Percentiles rank a stretch among this genome's conserved stretches.
These are phyloP conservation scores for Rhizomys pruinosus DNA, from an alignment of 2,113 vertebrate species.

Conservation along the genomic window DNA sequence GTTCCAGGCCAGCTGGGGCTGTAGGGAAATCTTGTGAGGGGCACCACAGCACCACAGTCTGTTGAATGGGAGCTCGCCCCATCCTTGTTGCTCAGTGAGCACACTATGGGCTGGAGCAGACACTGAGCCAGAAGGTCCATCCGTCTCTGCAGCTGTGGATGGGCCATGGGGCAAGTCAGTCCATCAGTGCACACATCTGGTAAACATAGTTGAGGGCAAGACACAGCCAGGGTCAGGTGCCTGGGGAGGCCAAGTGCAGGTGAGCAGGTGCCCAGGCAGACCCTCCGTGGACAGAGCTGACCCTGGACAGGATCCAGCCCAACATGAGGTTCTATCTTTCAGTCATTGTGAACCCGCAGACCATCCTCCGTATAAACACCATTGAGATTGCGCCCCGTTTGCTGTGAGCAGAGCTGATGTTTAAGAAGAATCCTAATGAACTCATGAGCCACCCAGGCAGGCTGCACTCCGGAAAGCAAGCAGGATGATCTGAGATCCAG, in stretches of 20 bases:
- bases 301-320: rapidly evolving
- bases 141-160: not conserved
- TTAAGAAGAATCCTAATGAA: not conserved
- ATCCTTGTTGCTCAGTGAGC: not conserved
- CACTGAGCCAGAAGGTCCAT: not conserved
- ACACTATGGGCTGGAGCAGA: not conserved
- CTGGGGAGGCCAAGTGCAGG: not conserved
- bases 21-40: too few relatives aligned
- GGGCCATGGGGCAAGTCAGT: not conserved
- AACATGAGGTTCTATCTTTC: conserved; percentile 56
- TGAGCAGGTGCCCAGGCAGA: too few relatives aligned
- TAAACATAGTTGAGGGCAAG: not conserved
- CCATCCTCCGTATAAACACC: conserved; percentile 90
- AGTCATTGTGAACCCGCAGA: conserved; percentile 89
- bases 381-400: conserved; percentile 88
- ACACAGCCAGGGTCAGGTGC: too few relatives aligned
- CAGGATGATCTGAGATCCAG: not conserved
- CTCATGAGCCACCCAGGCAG: too few relatives aligned
- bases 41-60: not conserved
- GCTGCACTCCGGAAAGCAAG: not conserved
- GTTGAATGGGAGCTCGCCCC: too few relatives aligned
- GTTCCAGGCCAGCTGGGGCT: too few relatives aligned
- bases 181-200: not conserved
- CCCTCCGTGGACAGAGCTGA: rapidly evolving
- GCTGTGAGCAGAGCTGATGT: conserved; percentile 49